Percentiles rank a stretch among this genome's conserved stretches.
phyloP scores from a whole-genome alignment of 2,797 vertebrate genomes.

The Gymnodraco acuticeps region DNA sequence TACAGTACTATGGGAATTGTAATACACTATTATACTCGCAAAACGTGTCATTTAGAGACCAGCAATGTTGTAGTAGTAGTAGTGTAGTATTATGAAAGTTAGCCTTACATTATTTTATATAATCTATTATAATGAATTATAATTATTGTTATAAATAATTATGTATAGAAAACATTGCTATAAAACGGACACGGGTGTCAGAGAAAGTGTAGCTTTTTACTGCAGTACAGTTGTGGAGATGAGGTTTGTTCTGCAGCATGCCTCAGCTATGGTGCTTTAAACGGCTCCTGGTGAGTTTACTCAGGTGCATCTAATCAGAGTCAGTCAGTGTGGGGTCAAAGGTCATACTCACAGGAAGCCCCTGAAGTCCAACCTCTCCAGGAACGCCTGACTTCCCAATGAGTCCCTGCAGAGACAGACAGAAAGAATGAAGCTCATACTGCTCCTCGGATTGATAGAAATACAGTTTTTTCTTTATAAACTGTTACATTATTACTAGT shows the following conservation, averaged over 20 bases:
- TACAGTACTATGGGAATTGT: too few relatives aligned
- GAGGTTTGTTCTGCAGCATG: not conserved
- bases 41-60: too few relatives aligned
- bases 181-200: too few relatives aligned
- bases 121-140: too few relatives aligned
- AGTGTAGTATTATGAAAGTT: too few relatives aligned
- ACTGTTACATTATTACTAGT: not conserved
- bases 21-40: too few relatives aligned
- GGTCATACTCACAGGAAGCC: constrained; percentile 92
- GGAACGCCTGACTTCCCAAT: constrained; percentile 90
- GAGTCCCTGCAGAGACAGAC: constrained; percentile 86
- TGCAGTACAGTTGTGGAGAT: not conserved
- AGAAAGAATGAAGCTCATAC: constrained; percentile 11
- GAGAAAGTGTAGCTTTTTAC: not conserved
- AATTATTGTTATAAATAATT: too few relatives aligned
- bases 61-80: too few relatives aligned
- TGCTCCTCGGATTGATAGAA: not conserved
- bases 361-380: constrained; percentile 93
- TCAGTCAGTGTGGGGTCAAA: constrained; percentile 47
- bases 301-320: constrained; percentile 60
- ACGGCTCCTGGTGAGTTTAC: constrained; percentile 33
- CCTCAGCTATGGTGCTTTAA: not conserved
- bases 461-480: not conserved
- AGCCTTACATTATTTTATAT: too few relatives aligned
- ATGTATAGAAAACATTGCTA: too few relatives aligned